A percentile compares a stretch with the other conserved stretches of the same genome.
These are phyloP conservation scores for Tetragonisca angustula DNA, from an alignment of 2,888 invertebrate genomes.

Conservation along the genomic window DNA sequence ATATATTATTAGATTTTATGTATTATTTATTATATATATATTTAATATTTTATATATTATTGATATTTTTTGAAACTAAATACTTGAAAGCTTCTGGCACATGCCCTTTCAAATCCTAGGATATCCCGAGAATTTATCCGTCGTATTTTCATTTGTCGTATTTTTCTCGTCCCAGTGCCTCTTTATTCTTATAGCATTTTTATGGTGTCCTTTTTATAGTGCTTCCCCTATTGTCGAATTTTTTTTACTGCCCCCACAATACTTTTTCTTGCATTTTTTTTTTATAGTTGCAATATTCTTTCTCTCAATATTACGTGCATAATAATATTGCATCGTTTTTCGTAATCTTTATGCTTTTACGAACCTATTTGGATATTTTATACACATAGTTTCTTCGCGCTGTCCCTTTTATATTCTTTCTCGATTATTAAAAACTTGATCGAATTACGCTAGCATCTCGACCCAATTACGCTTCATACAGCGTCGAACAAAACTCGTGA, in stretches of 20 bases:
- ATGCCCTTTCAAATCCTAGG: background rate
- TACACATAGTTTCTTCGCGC: background rate
- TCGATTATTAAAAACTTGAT: background rate
- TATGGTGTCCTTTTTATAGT: background rate
- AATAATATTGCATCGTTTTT: background rate
- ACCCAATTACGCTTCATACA: background rate
- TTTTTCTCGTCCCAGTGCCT: background rate
- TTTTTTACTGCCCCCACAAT: background rate
- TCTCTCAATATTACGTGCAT: background rate
- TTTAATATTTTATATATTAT: no score
- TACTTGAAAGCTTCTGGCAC: background rate
- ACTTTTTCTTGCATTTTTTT: background rate
- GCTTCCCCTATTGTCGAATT: background rate
- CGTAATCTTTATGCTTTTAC: background rate
- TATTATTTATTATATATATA: no score
- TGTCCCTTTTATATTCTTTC: background rate
- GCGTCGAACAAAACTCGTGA: background rate
- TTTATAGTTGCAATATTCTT: background rate
- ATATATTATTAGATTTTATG: no score
- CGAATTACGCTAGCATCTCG: no score
- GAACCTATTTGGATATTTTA: background rate
- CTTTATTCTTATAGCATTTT: background rate
- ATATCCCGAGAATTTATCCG: background rate
- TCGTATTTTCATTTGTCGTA: constrained; percentile 1
- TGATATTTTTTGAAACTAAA: no score